These are phyloP conservation scores for Oedothorax gibbosus DNA, from an alignment of 1,140 invertebrate species.

Conservation along the genomic window DNA sequence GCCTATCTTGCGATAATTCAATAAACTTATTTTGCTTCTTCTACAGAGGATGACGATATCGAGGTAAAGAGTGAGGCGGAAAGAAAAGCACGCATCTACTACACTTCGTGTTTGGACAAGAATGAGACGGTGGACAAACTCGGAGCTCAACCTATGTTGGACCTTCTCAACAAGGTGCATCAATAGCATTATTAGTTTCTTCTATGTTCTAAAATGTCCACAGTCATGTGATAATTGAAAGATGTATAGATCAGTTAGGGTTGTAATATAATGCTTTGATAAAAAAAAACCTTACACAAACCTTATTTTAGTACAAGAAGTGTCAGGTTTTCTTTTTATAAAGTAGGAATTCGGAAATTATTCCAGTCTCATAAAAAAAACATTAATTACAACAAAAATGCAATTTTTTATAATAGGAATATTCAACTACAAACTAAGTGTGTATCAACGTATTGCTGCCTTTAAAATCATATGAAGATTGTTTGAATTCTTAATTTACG, in stretches of 20 bases:
- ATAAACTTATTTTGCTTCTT: background rate
- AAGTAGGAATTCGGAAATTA: too few relatives aligned
- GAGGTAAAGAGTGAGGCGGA: conserved; percentile 79
- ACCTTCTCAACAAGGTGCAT: conserved; percentile 76
- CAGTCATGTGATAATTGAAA: background rate
- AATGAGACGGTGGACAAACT: conserved; percentile 90
- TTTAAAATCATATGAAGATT: too few relatives aligned
- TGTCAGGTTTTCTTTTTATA: too few relatives aligned
- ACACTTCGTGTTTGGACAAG: conserved; percentile 90
- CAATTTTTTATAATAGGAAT: too few relatives aligned
- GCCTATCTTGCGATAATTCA: too few relatives aligned
- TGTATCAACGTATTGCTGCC: too few relatives aligned
- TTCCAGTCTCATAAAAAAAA: too few relatives aligned
- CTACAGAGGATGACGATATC: conserved; percentile 44
- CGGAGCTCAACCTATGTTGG: conserved; percentile 82
- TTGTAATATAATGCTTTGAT: background rate
- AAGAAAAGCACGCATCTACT: conserved; percentile 89
- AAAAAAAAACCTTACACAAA: background rate
- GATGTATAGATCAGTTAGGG: background rate
- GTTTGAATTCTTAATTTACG: too few relatives aligned
- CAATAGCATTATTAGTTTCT: background rate
- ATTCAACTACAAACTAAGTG: too few relatives aligned
- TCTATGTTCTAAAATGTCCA: background rate
- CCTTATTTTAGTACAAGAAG: too few relatives aligned
- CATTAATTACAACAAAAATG: too few relatives aligned